These are phyloP conservation scores for Epinephelus moara DNA, from an alignment of 2,113 vertebrate species.

Conservation along the genomic window DNA sequence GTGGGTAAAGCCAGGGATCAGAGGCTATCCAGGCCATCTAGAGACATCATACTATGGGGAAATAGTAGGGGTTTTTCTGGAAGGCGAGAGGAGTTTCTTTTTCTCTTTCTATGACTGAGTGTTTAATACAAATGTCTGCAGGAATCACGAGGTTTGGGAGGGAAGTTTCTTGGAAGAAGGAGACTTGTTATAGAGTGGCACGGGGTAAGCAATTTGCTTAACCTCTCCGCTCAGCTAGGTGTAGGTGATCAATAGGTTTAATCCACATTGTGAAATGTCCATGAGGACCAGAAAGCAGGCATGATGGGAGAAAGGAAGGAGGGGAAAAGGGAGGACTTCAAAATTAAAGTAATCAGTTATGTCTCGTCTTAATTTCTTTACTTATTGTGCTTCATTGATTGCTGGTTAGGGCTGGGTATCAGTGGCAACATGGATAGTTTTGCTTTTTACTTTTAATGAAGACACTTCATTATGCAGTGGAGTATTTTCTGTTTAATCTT, in stretches of 20 bases:
- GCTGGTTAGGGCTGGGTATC: neutral
- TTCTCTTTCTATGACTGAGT: conserved; percentile 60
- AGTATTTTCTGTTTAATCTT: neutral
- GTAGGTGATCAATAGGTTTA: conserved; percentile 74
- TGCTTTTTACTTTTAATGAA: conserved; percentile 20
- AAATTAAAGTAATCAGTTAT: conserved; percentile 72
- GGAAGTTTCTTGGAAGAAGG: conserved; percentile 26
- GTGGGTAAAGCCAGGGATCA: conserved; percentile 42
- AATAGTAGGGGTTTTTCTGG: neutral
- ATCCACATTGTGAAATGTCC: conserved; percentile 53
- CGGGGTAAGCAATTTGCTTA: conserved; percentile 50
- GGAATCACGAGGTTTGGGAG: conserved; percentile 35
- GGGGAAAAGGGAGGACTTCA: conserved; percentile 42
- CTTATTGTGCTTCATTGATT: conserved; percentile 18
- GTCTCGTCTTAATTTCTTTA: conserved; percentile 14
- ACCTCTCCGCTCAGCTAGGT: conserved; percentile 50
- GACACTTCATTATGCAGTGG: conserved; percentile 1
- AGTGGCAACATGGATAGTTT: neutral
- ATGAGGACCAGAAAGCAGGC: conserved; percentile 39
- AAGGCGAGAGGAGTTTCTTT: conserved; percentile 12
- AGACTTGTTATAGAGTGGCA: neutral
- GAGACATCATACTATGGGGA: neutral
- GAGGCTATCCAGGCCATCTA: conserved; percentile 31
- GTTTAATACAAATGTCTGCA: conserved; percentile 79
- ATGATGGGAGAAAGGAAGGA: neutral